phyloP scores from a whole-genome alignment of 2,888 invertebrate species.

The Druceiella hillmani region DNA sequence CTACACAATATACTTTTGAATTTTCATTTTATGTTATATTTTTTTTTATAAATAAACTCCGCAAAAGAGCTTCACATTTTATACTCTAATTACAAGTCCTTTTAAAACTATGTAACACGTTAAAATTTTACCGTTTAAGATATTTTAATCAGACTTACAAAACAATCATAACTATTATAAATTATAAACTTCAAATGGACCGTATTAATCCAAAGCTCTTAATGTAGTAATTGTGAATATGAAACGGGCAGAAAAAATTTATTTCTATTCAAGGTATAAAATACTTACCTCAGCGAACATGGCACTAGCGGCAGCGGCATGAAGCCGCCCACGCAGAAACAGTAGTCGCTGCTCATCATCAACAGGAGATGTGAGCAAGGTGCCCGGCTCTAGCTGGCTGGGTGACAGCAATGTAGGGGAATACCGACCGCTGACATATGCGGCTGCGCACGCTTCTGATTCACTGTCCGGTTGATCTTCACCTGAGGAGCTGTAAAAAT shows the following conservation, averaged over 20 bases:
- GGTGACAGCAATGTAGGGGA: conserved; percentile 67
- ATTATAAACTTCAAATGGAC: too few species aligned
- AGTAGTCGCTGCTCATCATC: conserved; percentile 73
- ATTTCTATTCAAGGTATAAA: not conserved
- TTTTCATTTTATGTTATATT: too few species aligned
- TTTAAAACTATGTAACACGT: too few species aligned
- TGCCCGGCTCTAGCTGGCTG: conserved; percentile 63
- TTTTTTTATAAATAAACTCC: too few species aligned
- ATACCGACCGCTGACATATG: conserved; percentile 77
- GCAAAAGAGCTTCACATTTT: too few species aligned
- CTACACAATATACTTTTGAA: too few species aligned
- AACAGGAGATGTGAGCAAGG: conserved; percentile 67
- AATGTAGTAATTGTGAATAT: not conserved
- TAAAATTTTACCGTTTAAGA: too few species aligned
- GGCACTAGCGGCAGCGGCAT: conserved; percentile 39
- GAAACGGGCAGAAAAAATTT: not conserved
- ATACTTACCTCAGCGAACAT: not conserved
- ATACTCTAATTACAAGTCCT: too few species aligned
- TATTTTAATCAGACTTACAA: too few species aligned
- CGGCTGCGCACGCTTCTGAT: conserved; percentile 29
- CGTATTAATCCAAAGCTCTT: not conserved
- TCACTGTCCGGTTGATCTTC: conserved; percentile 31
- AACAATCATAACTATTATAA: too few species aligned
- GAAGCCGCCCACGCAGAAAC: conserved; percentile 64
- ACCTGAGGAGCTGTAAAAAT: too few species aligned